Conservation (phyloP, 1,140 invertebrate genomes). For the Oryzaephilus surinamensis region DNA sequence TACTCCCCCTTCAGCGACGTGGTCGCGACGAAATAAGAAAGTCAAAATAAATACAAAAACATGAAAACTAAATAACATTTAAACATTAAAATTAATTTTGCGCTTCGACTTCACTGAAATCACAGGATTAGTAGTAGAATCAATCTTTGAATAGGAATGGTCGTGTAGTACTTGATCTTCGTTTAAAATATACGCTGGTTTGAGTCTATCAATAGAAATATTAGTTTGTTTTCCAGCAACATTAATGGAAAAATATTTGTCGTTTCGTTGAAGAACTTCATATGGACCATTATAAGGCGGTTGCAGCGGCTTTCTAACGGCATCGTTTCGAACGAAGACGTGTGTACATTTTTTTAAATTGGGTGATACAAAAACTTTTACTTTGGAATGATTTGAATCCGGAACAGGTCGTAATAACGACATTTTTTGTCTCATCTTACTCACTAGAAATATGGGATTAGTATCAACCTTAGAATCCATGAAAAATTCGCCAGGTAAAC, state of each 20-base stretch:
- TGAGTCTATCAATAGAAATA: no score
- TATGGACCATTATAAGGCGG: constrained; percentile 36
- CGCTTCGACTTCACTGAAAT: no score
- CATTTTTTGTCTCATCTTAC: background rate
- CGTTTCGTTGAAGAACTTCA: constrained; percentile 19
- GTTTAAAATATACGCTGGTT: no score
- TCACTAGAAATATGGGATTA: background rate
- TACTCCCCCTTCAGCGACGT: no score
- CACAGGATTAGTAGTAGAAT: no score
- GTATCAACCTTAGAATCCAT: background rate
- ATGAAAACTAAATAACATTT: no score
- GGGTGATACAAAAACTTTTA: constrained; percentile 16
- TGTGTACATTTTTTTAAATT: constrained; percentile 22
- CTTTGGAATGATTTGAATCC: constrained; percentile 14
- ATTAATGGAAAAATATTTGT: constrained; percentile 2
- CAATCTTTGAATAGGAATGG: no score
- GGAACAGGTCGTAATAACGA: constrained; percentile 1
- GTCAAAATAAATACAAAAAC: no score
- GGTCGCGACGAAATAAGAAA: no score
- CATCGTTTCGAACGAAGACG: constrained; percentile 33
- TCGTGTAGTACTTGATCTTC: no score
- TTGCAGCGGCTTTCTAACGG: constrained; percentile 25
- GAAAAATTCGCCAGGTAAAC: constrained; percentile 33
- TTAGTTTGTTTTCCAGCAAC: constrained; percentile 15
- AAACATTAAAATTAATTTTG: no score